phyloP scores from a whole-genome alignment of 1,140 invertebrate genomes.

The Drosophila setifemur region DNA sequence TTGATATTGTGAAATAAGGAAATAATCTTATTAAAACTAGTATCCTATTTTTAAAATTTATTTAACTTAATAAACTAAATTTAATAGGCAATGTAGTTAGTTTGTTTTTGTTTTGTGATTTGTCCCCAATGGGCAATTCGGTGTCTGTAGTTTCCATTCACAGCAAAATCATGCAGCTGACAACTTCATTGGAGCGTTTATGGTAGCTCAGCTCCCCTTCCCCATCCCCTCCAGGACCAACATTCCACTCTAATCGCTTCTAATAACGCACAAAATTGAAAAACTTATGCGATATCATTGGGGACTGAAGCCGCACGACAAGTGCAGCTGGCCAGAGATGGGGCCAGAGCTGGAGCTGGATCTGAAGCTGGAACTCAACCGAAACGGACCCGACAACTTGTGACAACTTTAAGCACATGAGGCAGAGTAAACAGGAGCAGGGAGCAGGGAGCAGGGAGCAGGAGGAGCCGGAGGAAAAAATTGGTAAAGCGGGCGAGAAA shows the following conservation, averaged over 20 bases:
- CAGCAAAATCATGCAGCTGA: conserved; percentile 58
- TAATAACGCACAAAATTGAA: conserved; percentile 82
- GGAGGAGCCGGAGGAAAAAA: too few species aligned
- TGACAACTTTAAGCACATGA: conserved; percentile 75
- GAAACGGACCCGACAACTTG: conserved; percentile 70
- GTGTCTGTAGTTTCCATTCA: conserved; percentile 14
- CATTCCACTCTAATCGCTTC: conserved; percentile 73
- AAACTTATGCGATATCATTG: conserved; percentile 81
- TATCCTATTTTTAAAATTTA: too few species aligned
- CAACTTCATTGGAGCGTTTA: conserved; percentile 65
- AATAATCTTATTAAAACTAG: too few species aligned
- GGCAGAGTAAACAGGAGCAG: conserved; percentile 23
- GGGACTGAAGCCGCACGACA: conserved; percentile 68
- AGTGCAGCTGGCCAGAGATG: conserved; percentile 56
- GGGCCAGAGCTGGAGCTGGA: background rate
- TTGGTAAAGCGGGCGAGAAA: background rate
- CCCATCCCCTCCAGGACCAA: conserved; percentile 2
- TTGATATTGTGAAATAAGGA: too few species aligned
- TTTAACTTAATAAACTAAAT: too few species aligned
- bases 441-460: too few species aligned
- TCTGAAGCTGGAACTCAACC: conserved; percentile 3
- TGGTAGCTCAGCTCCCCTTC: conserved; percentile 29
- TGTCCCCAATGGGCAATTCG: background rate
- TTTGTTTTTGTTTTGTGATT: background rate
- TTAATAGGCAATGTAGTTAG: too few species aligned